Percentiles rank a stretch among this genome's conserved stretches.
These are phyloP conservation scores for Lasioglossum zephyrum DNA, from an alignment of 2,888 invertebrate genomes.

Conservation along the genomic window DNA sequence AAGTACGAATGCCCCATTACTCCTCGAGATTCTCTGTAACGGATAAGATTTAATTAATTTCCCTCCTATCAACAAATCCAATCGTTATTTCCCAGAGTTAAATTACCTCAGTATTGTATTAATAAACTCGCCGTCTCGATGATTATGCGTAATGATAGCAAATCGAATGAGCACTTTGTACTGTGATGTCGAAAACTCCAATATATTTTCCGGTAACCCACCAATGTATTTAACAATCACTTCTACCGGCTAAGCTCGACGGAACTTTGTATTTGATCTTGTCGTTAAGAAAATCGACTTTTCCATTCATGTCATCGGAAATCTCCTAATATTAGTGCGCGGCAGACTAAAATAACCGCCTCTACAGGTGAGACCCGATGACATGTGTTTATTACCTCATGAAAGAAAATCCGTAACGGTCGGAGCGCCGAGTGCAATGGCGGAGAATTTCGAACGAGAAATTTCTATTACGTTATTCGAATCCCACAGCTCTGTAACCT, in stretches of 20 bases:
- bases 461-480: background rate
- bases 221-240: background rate
- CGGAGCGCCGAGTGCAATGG: slow-evolving; percentile 21
- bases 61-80: background rate
- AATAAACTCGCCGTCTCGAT: background rate
- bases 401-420: slow-evolving; percentile 14
- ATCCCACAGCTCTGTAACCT: background rate
- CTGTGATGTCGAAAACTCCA: background rate
- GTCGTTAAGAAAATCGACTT: background rate
- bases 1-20: slow-evolving; percentile 21
- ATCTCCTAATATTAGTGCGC: background rate
- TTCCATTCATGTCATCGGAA: slow-evolving; percentile 26
- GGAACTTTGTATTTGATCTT: slow-evolving; percentile 9
- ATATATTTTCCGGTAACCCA: background rate
- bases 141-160: background rate
- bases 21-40: background rate
- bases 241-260: background rate
- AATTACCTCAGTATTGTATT: background rate
- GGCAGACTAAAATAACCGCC: slow-evolving; percentile 40
- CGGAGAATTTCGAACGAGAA: slow-evolving; percentile 24
- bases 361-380: slow-evolving; percentile 43
- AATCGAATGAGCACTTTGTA: background rate
- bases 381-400: slow-evolving; percentile 43
- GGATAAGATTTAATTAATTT: background rate
- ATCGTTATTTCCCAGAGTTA: background rate